Base-by-base conservation (phyloP, 1,140 invertebrate species). In the Sycophila sp. region DNA sequence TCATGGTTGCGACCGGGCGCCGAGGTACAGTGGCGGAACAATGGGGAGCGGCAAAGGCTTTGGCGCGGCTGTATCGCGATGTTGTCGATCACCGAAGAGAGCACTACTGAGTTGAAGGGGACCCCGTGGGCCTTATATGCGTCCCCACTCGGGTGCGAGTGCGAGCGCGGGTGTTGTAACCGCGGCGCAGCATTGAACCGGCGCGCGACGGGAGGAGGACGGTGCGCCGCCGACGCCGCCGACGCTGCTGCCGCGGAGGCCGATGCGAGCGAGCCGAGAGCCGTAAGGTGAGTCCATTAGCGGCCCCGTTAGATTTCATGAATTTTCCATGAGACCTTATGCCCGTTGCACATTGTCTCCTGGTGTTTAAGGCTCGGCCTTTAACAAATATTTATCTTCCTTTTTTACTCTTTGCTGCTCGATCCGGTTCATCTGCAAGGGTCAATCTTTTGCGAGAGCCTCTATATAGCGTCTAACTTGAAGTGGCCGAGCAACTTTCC, bases 81-180 rank as follows among this genome's bases (percentile, higher is more conserved):
- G 62, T 66, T n/a, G 77, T 82, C 81, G 82, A 82, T 85, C 81
- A 85, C 82, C 83, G n/a, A n/a, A 83, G 80, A 81, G 83, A 26
- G 19, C 55, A 78, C 79, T 82, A 85, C 83, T 83, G 81, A 79
- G 81, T 76, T 78, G 76, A 73, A 77, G 75, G 76, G 74, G 73
- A 73, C 75, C 75, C 73, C 75, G 72, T 78, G 76, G 79, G 80
- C 77, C 82, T 86, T 86, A 86, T 86, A 86, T 85, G 82, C 74
- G 75, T 77, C 84, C 83, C 83, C 83, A 82, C 83, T 84, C 79
- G 59, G 65, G 64, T 55, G 32, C 32, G 63, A 15, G 64, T 32
- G 64, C 28, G 28, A 42, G 30, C 3, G 4, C 36, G 49, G 36
- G 24, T 55, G 63, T 55, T 55, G 63, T 36, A 55, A 53, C 63